Conservation (phyloP, 2,888 invertebrate species). For the Scaptomyza flava region DNA sequence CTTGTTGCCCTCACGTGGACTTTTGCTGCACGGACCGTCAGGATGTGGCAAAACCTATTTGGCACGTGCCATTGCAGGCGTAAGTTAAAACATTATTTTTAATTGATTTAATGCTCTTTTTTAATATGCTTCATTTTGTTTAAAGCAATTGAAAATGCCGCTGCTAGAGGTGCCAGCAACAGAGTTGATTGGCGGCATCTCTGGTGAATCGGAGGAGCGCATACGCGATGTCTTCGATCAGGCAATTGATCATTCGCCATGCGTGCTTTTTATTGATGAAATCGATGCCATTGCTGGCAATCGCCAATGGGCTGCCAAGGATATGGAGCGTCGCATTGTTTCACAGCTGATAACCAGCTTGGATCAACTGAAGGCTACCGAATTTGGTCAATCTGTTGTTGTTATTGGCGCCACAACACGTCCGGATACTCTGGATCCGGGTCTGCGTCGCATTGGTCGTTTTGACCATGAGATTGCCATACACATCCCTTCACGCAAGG, state of each 20-base stretch:
- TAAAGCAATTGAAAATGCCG: conserved; percentile 92
- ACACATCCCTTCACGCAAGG: conserved; percentile 95
- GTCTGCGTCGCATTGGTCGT: conserved; percentile 94
- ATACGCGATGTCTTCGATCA: conserved; percentile 96
- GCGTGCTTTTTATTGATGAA: conserved; percentile 97
- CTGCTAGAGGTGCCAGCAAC: conserved; percentile 95
- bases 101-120: accelerated
- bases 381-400: conserved; percentile 85
- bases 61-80: conserved; percentile 93
- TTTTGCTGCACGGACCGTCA: conserved; percentile 97
- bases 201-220: conserved; percentile 97
- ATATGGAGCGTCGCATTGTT: conserved; percentile 98
- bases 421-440: conserved; percentile 96
- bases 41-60: conserved; percentile 96
- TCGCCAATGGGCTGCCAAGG: conserved; percentile 94
- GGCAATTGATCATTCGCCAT: conserved; percentile 92
- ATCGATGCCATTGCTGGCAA: conserved; percentile 98
- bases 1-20: conserved; percentile 94
- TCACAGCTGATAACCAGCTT: conserved; percentile 95
- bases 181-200: conserved; percentile 96
- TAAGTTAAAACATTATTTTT: conserved; percentile 81
- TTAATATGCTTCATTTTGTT: not conserved
- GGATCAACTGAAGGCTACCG: conserved; percentile 87
- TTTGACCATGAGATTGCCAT: conserved; percentile 97
- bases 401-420: conserved; percentile 98